Conservation (phyloP, 64 coral and sea anemone genomes). For the Montipora sp. region DNA sequence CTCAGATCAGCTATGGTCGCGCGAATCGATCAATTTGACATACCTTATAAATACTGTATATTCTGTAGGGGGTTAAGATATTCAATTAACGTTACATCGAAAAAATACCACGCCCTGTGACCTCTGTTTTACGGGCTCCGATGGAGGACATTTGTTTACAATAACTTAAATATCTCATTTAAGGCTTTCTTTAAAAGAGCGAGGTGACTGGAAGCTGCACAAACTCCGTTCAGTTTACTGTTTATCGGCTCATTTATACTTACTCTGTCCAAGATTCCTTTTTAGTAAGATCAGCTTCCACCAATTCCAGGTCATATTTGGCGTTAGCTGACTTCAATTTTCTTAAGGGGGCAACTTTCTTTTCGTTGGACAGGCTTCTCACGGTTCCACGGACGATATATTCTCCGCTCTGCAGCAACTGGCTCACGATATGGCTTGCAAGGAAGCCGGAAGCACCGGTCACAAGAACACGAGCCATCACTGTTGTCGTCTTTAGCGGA, state of each 20-base stretch:
- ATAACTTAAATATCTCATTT: too few species aligned
- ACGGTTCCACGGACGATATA: conserved; percentile 90
- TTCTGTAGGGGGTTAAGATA: not conserved
- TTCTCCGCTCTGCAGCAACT: conserved; percentile 63
- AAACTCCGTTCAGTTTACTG: too few species aligned
- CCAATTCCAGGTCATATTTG: conserved; percentile 88
- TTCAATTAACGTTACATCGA: not conserved
- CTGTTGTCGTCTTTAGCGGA: not conserved
- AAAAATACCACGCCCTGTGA: not conserved
- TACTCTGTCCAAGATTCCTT: conserved; percentile 85
- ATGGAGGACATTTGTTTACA: too few species aligned
- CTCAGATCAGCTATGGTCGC: too few species aligned
- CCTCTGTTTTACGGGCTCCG: not conserved
- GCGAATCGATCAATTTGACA: too few species aligned
- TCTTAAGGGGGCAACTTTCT: conserved; percentile 74
- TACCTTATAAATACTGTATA: too few species aligned
- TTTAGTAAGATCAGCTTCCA: conserved; percentile 82
- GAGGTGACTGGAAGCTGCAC: too few species aligned
- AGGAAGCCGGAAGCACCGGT: conserved; percentile 90
- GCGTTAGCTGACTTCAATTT: conserved; percentile 71
- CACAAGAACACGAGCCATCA: conserved; percentile 74
- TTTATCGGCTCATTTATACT: not conserved
- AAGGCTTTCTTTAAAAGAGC: too few species aligned
- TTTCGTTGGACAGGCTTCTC: conserved; percentile 75
- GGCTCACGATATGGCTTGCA: conserved; percentile 81